Base-by-base conservation (phyloP, 2,113 vertebrate genomes). In the Brachionichthys hirsutus region DNA sequence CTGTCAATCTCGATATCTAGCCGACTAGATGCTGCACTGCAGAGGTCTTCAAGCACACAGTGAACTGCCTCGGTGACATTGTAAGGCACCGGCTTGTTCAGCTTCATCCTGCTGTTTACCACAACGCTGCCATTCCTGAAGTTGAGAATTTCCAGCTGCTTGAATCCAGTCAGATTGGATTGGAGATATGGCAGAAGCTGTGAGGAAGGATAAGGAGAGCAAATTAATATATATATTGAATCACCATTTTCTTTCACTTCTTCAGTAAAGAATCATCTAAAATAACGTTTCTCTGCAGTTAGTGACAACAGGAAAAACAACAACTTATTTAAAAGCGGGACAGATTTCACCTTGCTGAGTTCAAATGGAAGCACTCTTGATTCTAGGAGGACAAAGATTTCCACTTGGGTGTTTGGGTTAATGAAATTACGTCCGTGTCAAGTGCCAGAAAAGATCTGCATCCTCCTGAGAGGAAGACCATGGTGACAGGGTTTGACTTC, bases 81-180 rank as follows among this genome's bases (percentile, higher is more conserved):
- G 42, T 94, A 93, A 0, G 93, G 93, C 41, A 96, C 92, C 0
- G 91, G 92, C 75, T 89, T 90, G 50, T 92, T 91, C 81, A 98
- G 92, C 54, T 92, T 95, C 91, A 96, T 89, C 78, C 89, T 95
- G 85, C 94, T 98, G 45, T 98, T 97, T 15, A 98, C 92, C 38
- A 96, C 94, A 55, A 99, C 92, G 1, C 95, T 98, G 45, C 95
- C 95, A 0, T 97, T 97, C 78, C 91, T 91, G 87, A 98, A 98
- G 88, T 93, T 96, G 9, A 99, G 92, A 55, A 99, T 95, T 88
- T 99, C 94, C 61, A 99, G 85, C 43, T 97, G 91, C 71, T 94
- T 97, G 75, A 99, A 98, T 61, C 95, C 97, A 1, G 93, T 98
- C 15, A 97, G 89, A 78, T 95, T 98, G 71, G 94, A 94, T 44